Percentiles rank a stretch among this genome's conserved stretches.
Evolutionary conservation across 2,888 invertebrate genomes (phyloP).

Genomic region (Diaphora mendica): DNA sequence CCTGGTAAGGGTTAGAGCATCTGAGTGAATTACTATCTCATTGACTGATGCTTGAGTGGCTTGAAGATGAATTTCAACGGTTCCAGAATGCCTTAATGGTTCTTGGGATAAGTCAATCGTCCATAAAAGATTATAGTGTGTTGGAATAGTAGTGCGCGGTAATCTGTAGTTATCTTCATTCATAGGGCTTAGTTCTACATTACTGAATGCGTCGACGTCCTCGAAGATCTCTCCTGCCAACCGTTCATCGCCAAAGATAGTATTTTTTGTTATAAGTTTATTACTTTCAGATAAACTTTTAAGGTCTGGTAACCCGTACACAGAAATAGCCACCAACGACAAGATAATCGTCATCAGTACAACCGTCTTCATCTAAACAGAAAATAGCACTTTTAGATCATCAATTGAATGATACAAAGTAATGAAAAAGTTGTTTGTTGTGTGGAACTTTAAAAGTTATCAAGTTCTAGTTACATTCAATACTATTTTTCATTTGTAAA

Average conservation of each 20-base stretch:
- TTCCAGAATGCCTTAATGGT: slow-evolving; percentile 9
- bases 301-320: neutral
- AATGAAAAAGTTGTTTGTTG: neutral
- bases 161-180: slow-evolving; percentile 5
- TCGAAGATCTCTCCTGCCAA: slow-evolving; percentile 11
- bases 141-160: slow-evolving; percentile 6
- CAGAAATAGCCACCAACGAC: neutral
- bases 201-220: neutral
- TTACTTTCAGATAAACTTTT: neutral
- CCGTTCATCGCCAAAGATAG: slow-evolving; percentile 11
- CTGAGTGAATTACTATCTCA: slow-evolving; percentile 17
- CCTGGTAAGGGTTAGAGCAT: neutral
- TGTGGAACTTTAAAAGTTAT: too few relatives aligned
- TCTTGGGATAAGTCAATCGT: neutral
- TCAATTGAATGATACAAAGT: neutral
- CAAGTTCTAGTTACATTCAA: too few relatives aligned
- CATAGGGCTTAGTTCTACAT: neutral
- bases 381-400: neutral
- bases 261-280: neutral
- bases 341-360: neutral
- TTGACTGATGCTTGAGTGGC: slow-evolving; percentile 14
- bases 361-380: slow-evolving; percentile 6
- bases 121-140: slow-evolving; percentile 4
- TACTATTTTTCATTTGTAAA: too few relatives aligned
- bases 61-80: slow-evolving; percentile 9